Percentiles rank a stretch among this genome's conserved stretches.
phyloP scores from a whole-genome alignment of 1,140 invertebrate species.

The Magallana gigas region DNA sequence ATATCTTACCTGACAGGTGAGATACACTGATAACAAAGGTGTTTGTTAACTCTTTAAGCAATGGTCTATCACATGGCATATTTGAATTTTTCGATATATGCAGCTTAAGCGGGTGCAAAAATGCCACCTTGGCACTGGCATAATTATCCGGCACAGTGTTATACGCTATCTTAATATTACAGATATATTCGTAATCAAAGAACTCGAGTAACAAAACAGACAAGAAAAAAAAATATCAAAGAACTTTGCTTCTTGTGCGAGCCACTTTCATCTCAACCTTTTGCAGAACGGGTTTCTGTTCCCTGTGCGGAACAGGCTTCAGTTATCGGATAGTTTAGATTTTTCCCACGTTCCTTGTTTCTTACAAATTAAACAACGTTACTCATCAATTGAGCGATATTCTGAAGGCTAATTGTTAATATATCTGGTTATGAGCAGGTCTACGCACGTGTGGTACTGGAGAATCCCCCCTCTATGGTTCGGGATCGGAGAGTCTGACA shows the following conservation, averaged over 20 bases:
- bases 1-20: too few relatives aligned
- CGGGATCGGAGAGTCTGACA: conserved; percentile 19
- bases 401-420: conserved; percentile 28
- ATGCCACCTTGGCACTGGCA: too few relatives aligned
- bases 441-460: conserved; percentile 3
- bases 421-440: conserved; percentile 35
- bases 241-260: conserved; percentile 9
- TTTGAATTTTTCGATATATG: too few relatives aligned
- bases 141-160: too few relatives aligned
- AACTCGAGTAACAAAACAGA: not conserved
- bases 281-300: not conserved
- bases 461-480: conserved; percentile 14
- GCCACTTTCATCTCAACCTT: conserved; percentile 5
- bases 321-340: conserved; percentile 17
- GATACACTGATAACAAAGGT: too few relatives aligned
- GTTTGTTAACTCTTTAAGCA: too few relatives aligned
- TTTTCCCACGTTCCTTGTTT: conserved; percentile 20
- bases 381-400: conserved; percentile 34
- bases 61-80: too few relatives aligned
- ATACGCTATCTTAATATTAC: not conserved
- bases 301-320: not conserved
- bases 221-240: conserved; percentile 15
- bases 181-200: conserved; percentile 23
- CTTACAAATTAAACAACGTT: conserved; percentile 24
- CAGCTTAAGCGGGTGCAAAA: too few relatives aligned